These are phyloP conservation scores for Flabesymbios commensalis DNA, from an alignment of 2,888 invertebrate genomes.

Conservation along the genomic window DNA sequence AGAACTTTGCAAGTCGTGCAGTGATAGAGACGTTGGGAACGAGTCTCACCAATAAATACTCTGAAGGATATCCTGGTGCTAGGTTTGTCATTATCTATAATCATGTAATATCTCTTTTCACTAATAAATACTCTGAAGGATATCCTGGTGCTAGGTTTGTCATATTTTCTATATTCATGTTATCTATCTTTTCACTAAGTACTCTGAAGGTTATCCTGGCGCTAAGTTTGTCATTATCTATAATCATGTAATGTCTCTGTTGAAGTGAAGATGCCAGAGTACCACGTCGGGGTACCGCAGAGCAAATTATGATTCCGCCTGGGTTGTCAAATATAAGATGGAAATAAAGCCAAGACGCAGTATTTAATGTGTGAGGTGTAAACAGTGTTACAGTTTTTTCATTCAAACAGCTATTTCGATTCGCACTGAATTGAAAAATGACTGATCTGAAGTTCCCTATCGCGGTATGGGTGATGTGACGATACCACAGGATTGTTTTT, in stretches of 20 bases:
- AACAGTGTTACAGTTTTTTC: no score
- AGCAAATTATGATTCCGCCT: background rate
- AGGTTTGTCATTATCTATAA: constrained; percentile 48
- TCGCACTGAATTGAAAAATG: no score
- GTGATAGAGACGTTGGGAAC: constrained; percentile 64
- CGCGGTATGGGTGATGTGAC: no score
- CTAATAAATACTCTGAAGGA: constrained; percentile 69
- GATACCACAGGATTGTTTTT: no score
- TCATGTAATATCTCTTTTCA: constrained; percentile 26
- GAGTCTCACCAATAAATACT: constrained; percentile 68
- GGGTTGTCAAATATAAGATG: no score
- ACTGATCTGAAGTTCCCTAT: no score
- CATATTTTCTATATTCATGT: background rate
- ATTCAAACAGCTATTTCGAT: no score
- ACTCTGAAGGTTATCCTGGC: constrained; percentile 68
- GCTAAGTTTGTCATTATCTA: constrained; percentile 53
- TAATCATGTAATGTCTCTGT: background rate
- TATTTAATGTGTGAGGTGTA: no score
- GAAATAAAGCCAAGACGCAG: no score
- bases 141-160: constrained; percentile 65
- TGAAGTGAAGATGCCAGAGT: background rate
- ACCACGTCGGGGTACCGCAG: background rate
- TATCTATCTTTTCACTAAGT: constrained; percentile 65
- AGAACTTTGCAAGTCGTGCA: constrained; percentile 64
- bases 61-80: constrained; percentile 67